A percentile compares a stretch with the other conserved stretches of the same genome.
These are phyloP conservation scores for Clavelina lepadiformis DNA, from an alignment of 23 tunicate genomes.

Conservation along the genomic window DNA sequence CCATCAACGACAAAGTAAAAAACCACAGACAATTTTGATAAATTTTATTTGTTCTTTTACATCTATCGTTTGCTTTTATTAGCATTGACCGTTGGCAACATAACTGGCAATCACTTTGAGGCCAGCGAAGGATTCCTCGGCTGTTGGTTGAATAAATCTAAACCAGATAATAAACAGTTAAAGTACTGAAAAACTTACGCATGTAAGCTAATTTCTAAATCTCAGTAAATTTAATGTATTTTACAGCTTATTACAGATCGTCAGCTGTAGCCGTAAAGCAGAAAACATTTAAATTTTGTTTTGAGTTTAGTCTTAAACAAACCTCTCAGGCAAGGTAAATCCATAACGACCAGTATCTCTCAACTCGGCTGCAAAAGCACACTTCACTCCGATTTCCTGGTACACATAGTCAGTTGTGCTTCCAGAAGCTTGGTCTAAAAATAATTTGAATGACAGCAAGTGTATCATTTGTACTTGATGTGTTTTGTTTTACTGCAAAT, in stretches of 20 bases:
- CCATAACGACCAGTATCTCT: slow-evolving; percentile 84
- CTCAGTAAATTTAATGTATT: too few species aligned
- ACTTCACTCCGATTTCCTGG: slow-evolving; percentile 47
- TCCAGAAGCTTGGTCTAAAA: slow-evolving; percentile 64
- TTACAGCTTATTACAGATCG: too few species aligned
- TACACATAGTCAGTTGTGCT: slow-evolving; percentile 74
- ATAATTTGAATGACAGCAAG: neutral
- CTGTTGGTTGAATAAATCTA: slow-evolving; percentile 24
- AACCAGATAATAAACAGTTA: too few species aligned
- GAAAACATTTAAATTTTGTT: too few species aligned
- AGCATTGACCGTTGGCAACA: slow-evolving; percentile 33
- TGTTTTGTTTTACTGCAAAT: slow-evolving; percentile 1
- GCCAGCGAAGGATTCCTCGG: slow-evolving; percentile 80
- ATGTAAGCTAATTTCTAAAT: too few species aligned
- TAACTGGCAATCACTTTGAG: slow-evolving; percentile 54
- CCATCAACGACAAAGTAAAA: neutral
- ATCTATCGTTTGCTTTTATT: neutral
- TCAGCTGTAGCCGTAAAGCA: too few species aligned
- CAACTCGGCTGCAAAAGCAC: slow-evolving; percentile 81
- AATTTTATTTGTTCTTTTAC: neutral
- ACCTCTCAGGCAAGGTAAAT: slow-evolving; percentile 74
- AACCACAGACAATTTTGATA: neutral
- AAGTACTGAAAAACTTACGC: too few species aligned
- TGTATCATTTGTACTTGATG: neutral
- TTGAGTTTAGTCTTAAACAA: neutral